Percentiles rank a stretch among this genome's conserved stretches.
Evolutionary conservation across 2,888 invertebrate genomes (phyloP).

Genomic region (Ichneumon xanthorius): DNA sequence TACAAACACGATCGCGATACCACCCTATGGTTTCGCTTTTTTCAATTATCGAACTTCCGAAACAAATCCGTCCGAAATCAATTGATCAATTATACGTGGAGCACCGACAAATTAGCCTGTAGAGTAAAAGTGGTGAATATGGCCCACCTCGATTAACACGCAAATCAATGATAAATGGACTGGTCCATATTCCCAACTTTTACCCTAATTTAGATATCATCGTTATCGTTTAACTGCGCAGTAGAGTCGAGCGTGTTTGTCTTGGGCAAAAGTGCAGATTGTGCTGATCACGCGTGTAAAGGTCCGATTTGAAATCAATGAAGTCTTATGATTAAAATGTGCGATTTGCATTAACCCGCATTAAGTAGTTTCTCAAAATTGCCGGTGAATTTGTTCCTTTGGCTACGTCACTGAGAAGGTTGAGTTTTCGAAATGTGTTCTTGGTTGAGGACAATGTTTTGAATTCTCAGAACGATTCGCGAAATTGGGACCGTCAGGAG

Average conservation of each 20-base stretch:
- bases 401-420: too few species aligned
- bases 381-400: neutral
- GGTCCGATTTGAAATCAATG: conserved; percentile 26
- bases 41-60: neutral
- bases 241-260: conserved; percentile 27
- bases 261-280: conserved; percentile 40
- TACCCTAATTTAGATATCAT: conserved; percentile 21
- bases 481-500: conserved; percentile 7
- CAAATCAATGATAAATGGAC: too few species aligned
- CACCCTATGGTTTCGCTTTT: neutral
- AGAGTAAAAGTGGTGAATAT: too few species aligned
- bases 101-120: conserved; percentile 25
- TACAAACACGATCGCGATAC: conserved; percentile 27
- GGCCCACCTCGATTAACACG: too few species aligned
- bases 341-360: neutral
- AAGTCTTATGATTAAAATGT: conserved; percentile 16
- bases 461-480: neutral
- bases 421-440: neutral
- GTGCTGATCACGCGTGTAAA: conserved; percentile 27
- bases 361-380: neutral
- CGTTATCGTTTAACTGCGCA: conserved; percentile 25
- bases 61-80: neutral
- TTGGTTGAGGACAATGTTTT: neutral
- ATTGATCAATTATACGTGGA: conserved; percentile 21
- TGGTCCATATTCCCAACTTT: too few species aligned